A percentile compares a stretch with the other conserved stretches of the same genome.
Evolutionary conservation across 2,888 invertebrate genomes (phyloP).

Genomic region (Alviniconcha strummeri): DNA sequence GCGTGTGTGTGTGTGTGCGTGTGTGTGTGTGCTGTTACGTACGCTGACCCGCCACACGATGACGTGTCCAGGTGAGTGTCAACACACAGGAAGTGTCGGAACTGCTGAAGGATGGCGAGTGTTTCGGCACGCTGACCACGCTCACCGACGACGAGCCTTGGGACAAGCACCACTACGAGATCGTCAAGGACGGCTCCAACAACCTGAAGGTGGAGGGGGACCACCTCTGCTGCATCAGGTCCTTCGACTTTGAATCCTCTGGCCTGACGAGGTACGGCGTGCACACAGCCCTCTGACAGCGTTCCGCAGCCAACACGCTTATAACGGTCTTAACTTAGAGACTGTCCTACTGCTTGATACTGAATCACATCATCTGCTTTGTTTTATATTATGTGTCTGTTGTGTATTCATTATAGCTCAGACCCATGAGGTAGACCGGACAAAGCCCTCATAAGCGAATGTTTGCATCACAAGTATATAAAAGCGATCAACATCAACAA

Average conservation of each 20-base stretch:
- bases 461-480: too few species aligned
- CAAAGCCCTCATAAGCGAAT: too few species aligned
- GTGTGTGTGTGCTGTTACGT: too few species aligned
- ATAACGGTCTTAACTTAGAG: neutral
- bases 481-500: too few species aligned
- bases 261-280: neutral
- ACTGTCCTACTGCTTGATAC: too few species aligned
- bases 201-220: constrained; percentile 43
- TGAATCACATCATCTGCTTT: too few species aligned
- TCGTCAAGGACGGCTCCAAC: constrained; percentile 43
- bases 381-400: too few species aligned
- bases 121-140: constrained; percentile 48
- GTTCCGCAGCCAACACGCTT: neutral
- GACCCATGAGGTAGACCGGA: too few species aligned
- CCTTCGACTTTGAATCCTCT: constrained; percentile 23
- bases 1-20: too few species aligned
- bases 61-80: constrained; percentile 43
- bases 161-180: constrained; percentile 47
- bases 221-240: constrained; percentile 45
- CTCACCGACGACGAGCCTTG: constrained; percentile 42
- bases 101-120: constrained; percentile 41
- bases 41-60: too few species aligned
- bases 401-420: too few species aligned
- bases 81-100: constrained; percentile 46
- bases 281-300: neutral